A percentile compares a stretch with the other conserved stretches of the same genome.
Evolutionary conservation across 2,797 vertebrate species (phyloP).

Genomic region (Cyprinodon diabolis): DNA sequence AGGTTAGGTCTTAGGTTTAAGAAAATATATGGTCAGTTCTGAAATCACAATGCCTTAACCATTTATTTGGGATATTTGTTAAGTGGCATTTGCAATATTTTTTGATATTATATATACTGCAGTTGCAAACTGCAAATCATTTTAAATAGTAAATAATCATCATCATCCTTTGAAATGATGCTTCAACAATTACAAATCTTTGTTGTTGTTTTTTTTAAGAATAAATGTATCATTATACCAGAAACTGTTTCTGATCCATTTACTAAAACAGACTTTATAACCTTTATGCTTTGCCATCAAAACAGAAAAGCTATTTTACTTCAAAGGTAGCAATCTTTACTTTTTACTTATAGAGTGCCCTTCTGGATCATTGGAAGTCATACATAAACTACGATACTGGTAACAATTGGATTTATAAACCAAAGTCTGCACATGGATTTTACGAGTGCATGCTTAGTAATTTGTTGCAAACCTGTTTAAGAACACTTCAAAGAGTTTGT

Average conservation of each 20-base stretch:
- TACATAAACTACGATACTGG: background rate
- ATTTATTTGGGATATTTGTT: background rate
- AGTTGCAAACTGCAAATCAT: background rate
- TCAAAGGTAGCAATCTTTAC: background rate
- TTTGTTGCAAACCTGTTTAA: slow-evolving; percentile 16
- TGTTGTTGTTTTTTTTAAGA: background rate
- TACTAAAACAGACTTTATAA: background rate
- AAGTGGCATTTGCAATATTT: background rate
- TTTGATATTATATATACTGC: background rate
- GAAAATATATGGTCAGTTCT: background rate
- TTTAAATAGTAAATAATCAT: background rate
- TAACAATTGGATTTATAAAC: background rate
- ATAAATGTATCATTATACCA: background rate
- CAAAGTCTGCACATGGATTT: background rate
- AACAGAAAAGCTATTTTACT: background rate
- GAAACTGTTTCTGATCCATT: background rate
- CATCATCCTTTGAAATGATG: background rate
- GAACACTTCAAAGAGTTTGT: slow-evolving; percentile 22
- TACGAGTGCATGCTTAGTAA: slow-evolving; percentile 27
- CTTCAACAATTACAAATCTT: background rate
- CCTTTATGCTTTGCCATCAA: background rate
- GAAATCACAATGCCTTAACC: background rate
- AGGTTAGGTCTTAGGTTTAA: too few relatives aligned
- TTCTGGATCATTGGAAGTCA: background rate
- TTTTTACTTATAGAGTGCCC: background rate